Base-by-base conservation (phyloP, 1,140 invertebrate species). In the Elysia chlorotica region DNA sequence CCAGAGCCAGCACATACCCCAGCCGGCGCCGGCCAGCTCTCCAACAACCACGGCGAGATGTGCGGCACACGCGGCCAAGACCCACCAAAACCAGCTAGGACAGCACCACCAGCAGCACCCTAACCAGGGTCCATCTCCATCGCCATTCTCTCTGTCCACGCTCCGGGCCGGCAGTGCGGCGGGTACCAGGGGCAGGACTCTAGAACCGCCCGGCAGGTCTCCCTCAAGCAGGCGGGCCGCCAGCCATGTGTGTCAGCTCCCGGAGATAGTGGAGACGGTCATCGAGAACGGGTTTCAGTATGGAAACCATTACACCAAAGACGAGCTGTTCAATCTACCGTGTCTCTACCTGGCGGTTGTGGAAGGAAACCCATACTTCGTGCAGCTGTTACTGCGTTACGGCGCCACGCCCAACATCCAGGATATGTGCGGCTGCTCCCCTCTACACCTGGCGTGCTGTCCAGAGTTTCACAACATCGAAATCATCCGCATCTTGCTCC, bases 331-430 rank as follows among this genome's bases (percentile, higher is more conserved):
- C 80, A 86, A 86, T 0, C 81, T 91, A 10, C 90, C 90, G 0
- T 89, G 90, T 19, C 76, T 91, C 3, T 91, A 89, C 76, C 79
- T 90, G 17, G 90, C 90, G 0, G 89, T 90, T 0, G 88, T 88
- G 17, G 80, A 88, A 14, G 88, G 88, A 6, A 88, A 89, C 71
- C 82, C 89, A 4, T 87, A 86, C 21, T 86, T 89, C 17, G 86
- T 90, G 1, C 86, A 88, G n/a, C 79, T 91, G 1, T 85, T 91
- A 6, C 86, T 91, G 21, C 88, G 89, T 71, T 89, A 89, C 75
- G 90, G 90, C 14, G 91, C 90, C 0, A 77, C 83, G 23, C 85
- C 89, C 21, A 89, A 88, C 68, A 81, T 87, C 41, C 72, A 75
- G 33, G 90, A 91, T 75, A 75, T 76, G 5, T 79, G 89, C 38